Evolutionary conservation across 1,140 invertebrate genomes (phyloP).

Genomic region (Platyscapa corneri): DNA sequence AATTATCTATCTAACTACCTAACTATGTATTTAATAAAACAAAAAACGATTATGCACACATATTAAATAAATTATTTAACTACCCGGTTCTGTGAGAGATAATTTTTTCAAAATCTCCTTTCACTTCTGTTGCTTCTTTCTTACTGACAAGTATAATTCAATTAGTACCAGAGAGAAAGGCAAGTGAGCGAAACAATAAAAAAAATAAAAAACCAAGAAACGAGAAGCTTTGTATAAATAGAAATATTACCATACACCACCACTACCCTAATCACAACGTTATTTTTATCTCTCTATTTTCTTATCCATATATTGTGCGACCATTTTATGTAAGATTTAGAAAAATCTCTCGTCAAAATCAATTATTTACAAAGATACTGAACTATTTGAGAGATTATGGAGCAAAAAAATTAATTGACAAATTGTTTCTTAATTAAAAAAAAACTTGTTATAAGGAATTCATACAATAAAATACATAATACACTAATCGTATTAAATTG

Average conservation of each 20-base stretch:
- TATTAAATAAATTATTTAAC: conserved; percentile 42
- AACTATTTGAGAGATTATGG: background rate
- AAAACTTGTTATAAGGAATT: conserved; percentile 43
- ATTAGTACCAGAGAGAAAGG: conserved; percentile 18
- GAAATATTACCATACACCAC: conserved; percentile 28
- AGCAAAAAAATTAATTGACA: conserved; percentile 11
- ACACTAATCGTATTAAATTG: conserved; percentile 50
- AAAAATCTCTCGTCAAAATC: background rate
- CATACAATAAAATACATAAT: conserved; percentile 50
- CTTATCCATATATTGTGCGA: conserved; percentile 32
- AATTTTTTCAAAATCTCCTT: conserved; percentile 43
- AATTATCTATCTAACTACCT: conserved; percentile 50
- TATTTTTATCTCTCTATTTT: conserved; percentile 54
- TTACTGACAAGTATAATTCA: conserved; percentile 20
- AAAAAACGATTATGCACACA: conserved; percentile 43
- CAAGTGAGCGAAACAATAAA: conserved; percentile 6
- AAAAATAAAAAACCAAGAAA: conserved; percentile 1
- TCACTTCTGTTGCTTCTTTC: conserved; percentile 42
- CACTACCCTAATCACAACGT: conserved; percentile 25
- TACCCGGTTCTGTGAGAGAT: conserved; percentile 20
- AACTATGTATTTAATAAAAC: conserved; percentile 41
- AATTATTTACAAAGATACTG: conserved; percentile 36
- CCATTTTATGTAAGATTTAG: conserved; percentile 14
- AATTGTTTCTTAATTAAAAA: conserved; percentile 9
- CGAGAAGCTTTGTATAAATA: background rate